Evolutionary conservation across 1,140 invertebrate genomes (phyloP), one percentile per base, ranked within the genome.

Genomic region (Atta texana): DNA sequence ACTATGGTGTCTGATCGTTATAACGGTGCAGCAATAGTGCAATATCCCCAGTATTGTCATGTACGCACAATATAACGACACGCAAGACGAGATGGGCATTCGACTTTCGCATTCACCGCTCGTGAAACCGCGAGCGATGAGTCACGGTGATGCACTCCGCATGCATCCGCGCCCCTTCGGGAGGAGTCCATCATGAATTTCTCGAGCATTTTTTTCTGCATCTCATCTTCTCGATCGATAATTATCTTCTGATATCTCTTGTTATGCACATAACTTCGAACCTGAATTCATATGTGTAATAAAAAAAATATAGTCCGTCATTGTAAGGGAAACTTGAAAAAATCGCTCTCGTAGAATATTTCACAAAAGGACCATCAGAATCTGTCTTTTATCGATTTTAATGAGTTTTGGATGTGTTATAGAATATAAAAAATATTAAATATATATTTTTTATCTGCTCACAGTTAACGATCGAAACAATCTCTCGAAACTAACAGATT

Each of bases 1-100:
- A 66, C 55, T 53, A 51, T 7, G 68, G 61, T 59, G 59, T 85
- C 87, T 74, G 87, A 44, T 53, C 87, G 21, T 80, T 68, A 68
- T 89, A 89, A 89, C 88, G 88, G 88, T 89, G 81, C 59, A 69
- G 18, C 68, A 55, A 80, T 51, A 69, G 39, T 69, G 66, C 66
- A 49, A 51, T 69, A 51, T 88, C 87, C 66, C 44, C 76, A 68
- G 53, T 80, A 68, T 72, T 76, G 55, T 76, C 81, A 69, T 81
- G 75, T 59, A 75, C 57, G 55, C 39, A 51, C 55, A 61, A 34
- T 66, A 28, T 59, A 71, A 31, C 69, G 44, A 89, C 84, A 34
- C 51, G 51, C 68, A 75, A 61, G 21, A 31, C 71, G 63, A 71
- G 69, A 80, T 59, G 87, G 55, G 76, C 68, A 86, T 68, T 86